phyloP scores from a whole-genome alignment of 2,888 invertebrate species.

The Tiphia femorata region DNA sequence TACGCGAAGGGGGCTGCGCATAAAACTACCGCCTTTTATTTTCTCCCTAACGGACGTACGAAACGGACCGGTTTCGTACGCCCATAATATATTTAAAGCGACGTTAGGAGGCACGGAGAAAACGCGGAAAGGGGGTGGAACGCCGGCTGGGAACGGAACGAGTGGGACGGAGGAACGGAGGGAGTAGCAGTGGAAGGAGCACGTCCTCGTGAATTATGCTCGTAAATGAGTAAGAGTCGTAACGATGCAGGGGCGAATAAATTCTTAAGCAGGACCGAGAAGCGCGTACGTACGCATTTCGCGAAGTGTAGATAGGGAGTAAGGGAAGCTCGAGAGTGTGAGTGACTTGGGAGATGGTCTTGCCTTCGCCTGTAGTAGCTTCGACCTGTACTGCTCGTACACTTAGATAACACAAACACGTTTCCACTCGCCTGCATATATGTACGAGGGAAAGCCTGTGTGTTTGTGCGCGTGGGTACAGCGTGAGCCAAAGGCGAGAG shows the following conservation, averaged over 20 bases:
- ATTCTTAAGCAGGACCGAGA: slow-evolving; percentile 22
- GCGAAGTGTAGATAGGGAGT: slow-evolving; percentile 9
- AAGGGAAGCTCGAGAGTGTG: background rate
- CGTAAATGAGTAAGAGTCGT: slow-evolving; percentile 30
- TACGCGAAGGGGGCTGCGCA: background rate
- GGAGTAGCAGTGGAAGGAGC: slow-evolving; percentile 5
- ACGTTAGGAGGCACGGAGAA: slow-evolving; percentile 1
- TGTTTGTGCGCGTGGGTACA: background rate
- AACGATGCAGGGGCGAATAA: slow-evolving; percentile 19
- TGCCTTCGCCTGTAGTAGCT: no score
- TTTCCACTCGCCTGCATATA: background rate
- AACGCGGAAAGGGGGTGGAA: background rate
- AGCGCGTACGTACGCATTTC: slow-evolving; percentile 13
- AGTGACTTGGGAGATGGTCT: background rate
- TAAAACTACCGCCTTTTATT: background rate
- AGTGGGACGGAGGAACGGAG: no score
- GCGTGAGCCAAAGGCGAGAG: background rate
- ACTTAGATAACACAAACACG: no score
- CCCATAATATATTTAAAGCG: background rate
- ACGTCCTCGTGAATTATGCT: slow-evolving; percentile 14
- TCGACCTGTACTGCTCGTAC: no score
- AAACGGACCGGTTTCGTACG: background rate
- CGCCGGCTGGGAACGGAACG: background rate
- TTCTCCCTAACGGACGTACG: background rate
- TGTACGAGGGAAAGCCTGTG: background rate